Percentiles rank a stretch among this genome's conserved stretches.
phyloP scores from a whole-genome alignment of 2,113 vertebrate species.

The Pteropus alecto region DNA sequence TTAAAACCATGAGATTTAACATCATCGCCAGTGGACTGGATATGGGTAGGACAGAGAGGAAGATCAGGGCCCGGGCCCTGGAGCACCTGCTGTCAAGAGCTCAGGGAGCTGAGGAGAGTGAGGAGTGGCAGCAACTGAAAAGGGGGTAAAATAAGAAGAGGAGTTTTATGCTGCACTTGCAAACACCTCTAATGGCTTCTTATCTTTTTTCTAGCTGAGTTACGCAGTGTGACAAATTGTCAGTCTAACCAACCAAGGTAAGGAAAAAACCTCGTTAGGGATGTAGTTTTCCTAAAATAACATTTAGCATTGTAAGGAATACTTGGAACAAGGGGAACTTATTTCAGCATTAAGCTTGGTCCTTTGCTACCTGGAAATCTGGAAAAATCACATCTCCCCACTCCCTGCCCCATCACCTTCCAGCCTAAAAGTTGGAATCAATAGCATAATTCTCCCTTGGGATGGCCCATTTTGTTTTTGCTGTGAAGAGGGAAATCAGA shows the following conservation, averaged over 20 bases:
- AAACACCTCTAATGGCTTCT: not conserved
- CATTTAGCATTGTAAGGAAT: not conserved
- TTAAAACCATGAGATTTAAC: not conserved
- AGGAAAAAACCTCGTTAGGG: slow-evolving; percentile 29
- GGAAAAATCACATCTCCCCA: not conserved
- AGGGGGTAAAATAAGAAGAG: not conserved
- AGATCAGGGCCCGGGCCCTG: not conserved
- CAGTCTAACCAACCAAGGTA: slow-evolving; percentile 79
- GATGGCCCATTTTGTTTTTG: not conserved
- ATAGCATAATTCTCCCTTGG: not conserved
- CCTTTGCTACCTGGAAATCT: not conserved
- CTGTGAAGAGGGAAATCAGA: not conserved
- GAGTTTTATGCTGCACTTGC: not conserved
- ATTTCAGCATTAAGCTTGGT: not conserved
- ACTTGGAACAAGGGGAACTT: not conserved
- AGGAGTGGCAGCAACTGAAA: not conserved
- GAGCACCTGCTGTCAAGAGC: fast-evolving
- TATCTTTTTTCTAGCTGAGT: slow-evolving; percentile 76
- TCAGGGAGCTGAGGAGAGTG: not conserved
- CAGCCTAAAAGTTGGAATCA: not conserved
- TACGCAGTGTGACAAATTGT: slow-evolving; percentile 62
- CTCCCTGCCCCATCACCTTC: not conserved
- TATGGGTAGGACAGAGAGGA: not conserved
- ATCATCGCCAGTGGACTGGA: not conserved
- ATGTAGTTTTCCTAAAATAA: not conserved